These are phyloP conservation scores for Octomys mimax DNA, from an alignment of 2,797 vertebrate species.

Conservation along the genomic window DNA sequence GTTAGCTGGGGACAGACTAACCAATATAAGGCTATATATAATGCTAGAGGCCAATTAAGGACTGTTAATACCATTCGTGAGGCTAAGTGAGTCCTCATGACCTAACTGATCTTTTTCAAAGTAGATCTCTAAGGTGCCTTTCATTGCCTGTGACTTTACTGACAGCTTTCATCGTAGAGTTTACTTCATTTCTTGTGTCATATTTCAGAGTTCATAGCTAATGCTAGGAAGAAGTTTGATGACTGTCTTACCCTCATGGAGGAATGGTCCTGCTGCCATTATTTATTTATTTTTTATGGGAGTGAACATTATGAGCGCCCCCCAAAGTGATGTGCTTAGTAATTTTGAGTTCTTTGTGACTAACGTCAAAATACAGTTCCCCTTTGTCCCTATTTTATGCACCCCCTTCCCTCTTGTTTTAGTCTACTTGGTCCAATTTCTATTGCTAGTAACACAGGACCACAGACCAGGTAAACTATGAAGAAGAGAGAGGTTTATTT, in stretches of 20 bases:
- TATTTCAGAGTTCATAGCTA: constrained; percentile 39
- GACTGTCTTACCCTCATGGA: background rate
- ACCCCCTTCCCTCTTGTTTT: background rate
- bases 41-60: constrained; percentile 28
- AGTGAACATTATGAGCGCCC: constrained; percentile 35
- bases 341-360: constrained; percentile 10
- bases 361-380: constrained; percentile 1
- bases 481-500: background rate
- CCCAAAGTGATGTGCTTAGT: background rate
- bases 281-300: constrained; percentile 24
- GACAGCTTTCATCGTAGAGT: background rate
- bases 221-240: constrained; percentile 6
- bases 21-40: too few relatives aligned
- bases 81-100: constrained; percentile 4
- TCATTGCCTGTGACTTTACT: background rate
- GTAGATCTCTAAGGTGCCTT: constrained; percentile 17
- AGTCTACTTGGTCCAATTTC: background rate
- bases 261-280: background rate
- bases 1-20: background rate
- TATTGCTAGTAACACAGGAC: background rate
- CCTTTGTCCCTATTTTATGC: background rate
- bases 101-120: constrained; percentile 18
- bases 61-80: constrained; percentile 40
- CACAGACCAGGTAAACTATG: background rate
- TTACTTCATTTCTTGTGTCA: constrained; percentile 30